Evolutionary conservation across 2,888 invertebrate species (phyloP).

Genomic region (Sinotaia quadrata): DNA sequence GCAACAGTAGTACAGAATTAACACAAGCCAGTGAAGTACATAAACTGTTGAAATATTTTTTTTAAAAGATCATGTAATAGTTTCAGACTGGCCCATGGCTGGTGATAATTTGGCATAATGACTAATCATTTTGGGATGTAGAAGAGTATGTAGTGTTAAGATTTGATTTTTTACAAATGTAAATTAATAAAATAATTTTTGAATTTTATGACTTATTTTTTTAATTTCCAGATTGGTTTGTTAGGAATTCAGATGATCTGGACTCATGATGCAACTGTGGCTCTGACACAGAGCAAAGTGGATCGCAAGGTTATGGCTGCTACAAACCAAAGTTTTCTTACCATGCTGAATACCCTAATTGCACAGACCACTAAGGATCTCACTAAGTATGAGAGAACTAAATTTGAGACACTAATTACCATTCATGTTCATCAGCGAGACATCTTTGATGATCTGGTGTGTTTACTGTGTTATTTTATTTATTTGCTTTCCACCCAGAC

Average conservation of each 20-base stretch:
- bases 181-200: too few relatives aligned
- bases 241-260: conserved; percentile 88
- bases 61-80: too few relatives aligned
- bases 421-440: conserved; percentile 94
- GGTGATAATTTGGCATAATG: too few relatives aligned
- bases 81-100: too few relatives aligned
- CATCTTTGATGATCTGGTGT: conserved; percentile 86
- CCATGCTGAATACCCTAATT: conserved; percentile 85
- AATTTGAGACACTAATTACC: conserved; percentile 90
- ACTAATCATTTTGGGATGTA: too few relatives aligned
- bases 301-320: conserved; percentile 85
- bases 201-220: not conserved
- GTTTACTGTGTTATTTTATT: too few relatives aligned
- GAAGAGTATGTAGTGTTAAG: too few relatives aligned
- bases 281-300: conserved; percentile 79
- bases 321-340: conserved; percentile 85
- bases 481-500: too few relatives aligned
- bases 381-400: conserved; percentile 81
- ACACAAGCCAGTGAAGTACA: too few relatives aligned
- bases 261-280: conserved; percentile 88
- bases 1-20: too few relatives aligned
- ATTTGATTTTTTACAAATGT: too few relatives aligned
- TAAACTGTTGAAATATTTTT: too few relatives aligned
- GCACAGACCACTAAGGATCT: conserved; percentile 88
- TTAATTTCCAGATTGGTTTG: conserved; percentile 79